phyloP scores from a whole-genome alignment of 2,113 vertebrate species.

The Tragelaphus strepsiceros region DNA sequence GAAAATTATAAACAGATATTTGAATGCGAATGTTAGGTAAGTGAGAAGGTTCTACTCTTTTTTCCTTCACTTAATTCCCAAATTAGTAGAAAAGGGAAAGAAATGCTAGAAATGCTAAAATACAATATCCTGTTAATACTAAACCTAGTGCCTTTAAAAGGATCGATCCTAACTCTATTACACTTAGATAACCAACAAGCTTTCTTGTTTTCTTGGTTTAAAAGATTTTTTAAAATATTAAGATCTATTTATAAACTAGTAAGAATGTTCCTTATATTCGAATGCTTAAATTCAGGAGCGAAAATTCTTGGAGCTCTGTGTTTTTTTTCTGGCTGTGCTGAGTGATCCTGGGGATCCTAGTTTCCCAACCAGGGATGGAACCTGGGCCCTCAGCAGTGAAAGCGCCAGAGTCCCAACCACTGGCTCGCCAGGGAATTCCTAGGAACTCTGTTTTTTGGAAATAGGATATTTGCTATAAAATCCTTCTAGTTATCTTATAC shows the following conservation, averaged over 20 bases:
- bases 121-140: neutral
- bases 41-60: neutral
- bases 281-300: neutral
- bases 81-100: slow-evolving; percentile 5
- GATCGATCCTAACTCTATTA: neutral
- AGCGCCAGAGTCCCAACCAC: neutral
- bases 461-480: neutral
- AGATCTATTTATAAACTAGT: neutral
- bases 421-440: neutral
- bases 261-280: neutral
- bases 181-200: neutral
- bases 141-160: neutral
- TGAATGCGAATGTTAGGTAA: neutral
- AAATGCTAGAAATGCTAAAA: neutral
- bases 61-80: neutral
- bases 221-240: neutral
- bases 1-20: neutral
- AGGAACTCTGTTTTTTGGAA: neutral
- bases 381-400: neutral
- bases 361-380: neutral
- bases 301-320: neutral
- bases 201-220: neutral
- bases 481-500: neutral
- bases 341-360: neutral
- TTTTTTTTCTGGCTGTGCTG: neutral